A percentile compares a stretch with the other conserved stretches of the same genome.
These are phyloP conservation scores for Acyrthosiphon pisum DNA, from an alignment of 1,140 invertebrate genomes.

Conservation along the genomic window DNA sequence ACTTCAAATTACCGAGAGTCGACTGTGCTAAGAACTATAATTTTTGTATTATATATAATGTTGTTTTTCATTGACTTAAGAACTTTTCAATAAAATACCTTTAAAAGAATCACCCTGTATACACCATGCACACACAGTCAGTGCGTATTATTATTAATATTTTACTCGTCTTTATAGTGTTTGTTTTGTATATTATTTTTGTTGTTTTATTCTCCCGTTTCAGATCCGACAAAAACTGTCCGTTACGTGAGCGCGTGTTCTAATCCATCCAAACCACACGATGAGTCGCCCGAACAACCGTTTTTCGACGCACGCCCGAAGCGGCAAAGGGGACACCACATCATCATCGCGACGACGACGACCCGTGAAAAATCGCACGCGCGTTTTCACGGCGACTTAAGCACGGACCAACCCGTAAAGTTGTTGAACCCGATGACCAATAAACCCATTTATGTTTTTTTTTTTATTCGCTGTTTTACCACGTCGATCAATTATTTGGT, in stretches of 20 bases:
- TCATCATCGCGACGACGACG: not conserved
- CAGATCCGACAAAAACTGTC: not conserved
- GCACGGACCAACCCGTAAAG: not conserved
- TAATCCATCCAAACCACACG: not conserved
- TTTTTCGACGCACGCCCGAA: not conserved
- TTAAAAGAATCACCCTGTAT: not conserved
- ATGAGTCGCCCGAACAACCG: conserved; percentile 1
- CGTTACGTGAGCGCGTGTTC: not conserved
- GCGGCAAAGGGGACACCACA: not conserved
- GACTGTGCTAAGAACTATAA: too few species aligned
- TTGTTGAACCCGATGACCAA: conserved; percentile 37
- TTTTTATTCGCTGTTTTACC: not conserved
- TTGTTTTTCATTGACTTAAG: not conserved
- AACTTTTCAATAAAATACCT: not conserved
- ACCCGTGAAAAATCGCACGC: not conserved
- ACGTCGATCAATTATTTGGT: not conserved
- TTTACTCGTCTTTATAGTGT: not conserved
- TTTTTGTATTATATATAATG: too few species aligned
- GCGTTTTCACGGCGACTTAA: conserved; percentile 8
- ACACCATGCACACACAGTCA: not conserved
- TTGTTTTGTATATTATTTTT: not conserved
- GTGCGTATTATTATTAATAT: not conserved
- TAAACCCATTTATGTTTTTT: conserved; percentile 21
- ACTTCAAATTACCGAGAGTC: too few species aligned
- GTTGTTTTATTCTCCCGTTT: not conserved